Evolutionary conservation across 2,888 invertebrate species (phyloP).

Genomic region (Cinara cedri): DNA sequence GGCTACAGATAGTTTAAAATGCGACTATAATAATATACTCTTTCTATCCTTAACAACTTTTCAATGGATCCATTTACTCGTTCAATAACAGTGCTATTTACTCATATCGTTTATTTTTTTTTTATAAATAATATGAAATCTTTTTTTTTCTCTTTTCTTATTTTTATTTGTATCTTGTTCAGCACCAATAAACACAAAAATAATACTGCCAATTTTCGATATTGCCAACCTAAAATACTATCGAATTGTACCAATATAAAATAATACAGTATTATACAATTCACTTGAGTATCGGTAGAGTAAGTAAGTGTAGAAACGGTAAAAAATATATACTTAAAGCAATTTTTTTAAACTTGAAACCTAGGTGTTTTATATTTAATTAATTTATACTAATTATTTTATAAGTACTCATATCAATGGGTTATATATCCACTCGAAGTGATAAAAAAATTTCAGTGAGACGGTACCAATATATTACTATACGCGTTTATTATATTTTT

Average conservation of each 20-base stretch:
- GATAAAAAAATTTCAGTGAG: too few species aligned
- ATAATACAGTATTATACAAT: too few species aligned
- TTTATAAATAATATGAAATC: background rate
- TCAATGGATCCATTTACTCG: background rate
- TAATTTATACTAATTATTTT: too few species aligned
- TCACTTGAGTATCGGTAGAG: too few species aligned
- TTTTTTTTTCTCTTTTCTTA: conserved; percentile 5
- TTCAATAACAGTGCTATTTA: background rate
- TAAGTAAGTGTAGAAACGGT: too few species aligned
- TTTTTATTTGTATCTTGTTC: conserved; percentile 9
- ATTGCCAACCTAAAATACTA: conserved; percentile 23
- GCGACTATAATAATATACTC: background rate
- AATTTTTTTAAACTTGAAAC: too few species aligned
- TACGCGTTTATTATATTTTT: background rate
- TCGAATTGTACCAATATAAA: background rate
- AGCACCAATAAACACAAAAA: conserved; percentile 22
- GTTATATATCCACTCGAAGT: too few species aligned
- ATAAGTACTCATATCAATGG: too few species aligned
- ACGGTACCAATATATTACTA: too few species aligned
- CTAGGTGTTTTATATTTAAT: too few species aligned
- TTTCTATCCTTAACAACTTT: background rate
- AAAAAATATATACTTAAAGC: too few species aligned
- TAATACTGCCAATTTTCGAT: conserved; percentile 6
- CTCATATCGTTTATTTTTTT: too few species aligned
- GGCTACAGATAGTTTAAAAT: background rate